Percentiles rank a stretch among this genome's conserved stretches.
These are phyloP conservation scores for Nomada flava DNA, from an alignment of 2,888 invertebrate species.

Conservation along the genomic window DNA sequence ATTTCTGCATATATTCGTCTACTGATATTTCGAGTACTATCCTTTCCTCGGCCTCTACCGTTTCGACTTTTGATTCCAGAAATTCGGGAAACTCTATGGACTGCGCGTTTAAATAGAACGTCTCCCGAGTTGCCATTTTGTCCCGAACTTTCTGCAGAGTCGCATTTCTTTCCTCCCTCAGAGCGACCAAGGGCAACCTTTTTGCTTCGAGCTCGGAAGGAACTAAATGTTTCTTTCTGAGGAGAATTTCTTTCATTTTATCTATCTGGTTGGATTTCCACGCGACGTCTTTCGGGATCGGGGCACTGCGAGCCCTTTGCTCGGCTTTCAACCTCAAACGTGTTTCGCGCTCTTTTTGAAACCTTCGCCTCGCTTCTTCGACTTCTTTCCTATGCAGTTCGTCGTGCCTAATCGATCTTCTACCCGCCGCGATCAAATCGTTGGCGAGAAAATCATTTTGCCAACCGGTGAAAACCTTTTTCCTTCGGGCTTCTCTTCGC, in stretches of 20 bases:
- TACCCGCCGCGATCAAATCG: conserved; percentile 67
- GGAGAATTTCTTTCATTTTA: conserved; percentile 87
- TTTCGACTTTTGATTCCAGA: background rate
- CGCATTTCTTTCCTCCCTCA: conserved; percentile 86
- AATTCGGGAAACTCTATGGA: conserved; percentile 66
- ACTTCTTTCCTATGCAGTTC: conserved; percentile 85
- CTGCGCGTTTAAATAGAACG: conserved; percentile 63
- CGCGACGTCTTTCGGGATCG: conserved; percentile 82
- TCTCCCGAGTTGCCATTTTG: conserved; percentile 51
- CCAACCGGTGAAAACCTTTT: conserved; percentile 76
- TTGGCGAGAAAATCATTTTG: conserved; percentile 73
- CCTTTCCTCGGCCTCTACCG: background rate
- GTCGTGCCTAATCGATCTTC: conserved; percentile 66
- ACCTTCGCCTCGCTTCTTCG: conserved; percentile 82
- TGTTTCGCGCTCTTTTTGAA: conserved; percentile 69
- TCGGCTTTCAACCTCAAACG: conserved; percentile 76
- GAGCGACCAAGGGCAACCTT: conserved; percentile 86
- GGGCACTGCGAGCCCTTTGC: conserved; percentile 52
- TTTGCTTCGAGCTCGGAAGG: conserved; percentile 86
- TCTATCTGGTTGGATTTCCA: conserved; percentile 88
- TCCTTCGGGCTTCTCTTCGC: conserved; percentile 74
- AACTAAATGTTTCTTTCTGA: conserved; percentile 87
- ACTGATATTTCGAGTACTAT: conserved; percentile 6
- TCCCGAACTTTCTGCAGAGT: conserved; percentile 82
- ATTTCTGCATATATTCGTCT: conserved; percentile 55